Evolutionary conservation across 2,888 invertebrate species (phyloP), one percentile per base, ranked within the genome.

Genomic region (Theretra japonica): DNA sequence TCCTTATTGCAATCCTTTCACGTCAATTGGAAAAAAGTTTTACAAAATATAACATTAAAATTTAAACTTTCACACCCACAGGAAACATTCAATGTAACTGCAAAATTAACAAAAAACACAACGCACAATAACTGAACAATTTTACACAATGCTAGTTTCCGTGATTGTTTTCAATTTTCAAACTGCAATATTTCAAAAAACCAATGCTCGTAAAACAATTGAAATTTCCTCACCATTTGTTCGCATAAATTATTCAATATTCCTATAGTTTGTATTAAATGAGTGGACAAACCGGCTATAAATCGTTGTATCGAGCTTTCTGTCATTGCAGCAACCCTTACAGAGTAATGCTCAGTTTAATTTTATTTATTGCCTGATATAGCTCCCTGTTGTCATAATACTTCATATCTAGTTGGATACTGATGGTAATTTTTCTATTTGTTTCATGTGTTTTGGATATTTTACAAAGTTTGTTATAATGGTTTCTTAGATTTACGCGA

Each of bases 151-250:
- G 23, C 48, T 65, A 41, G 41, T 65, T 65, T 65, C 60, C 73
- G 21, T 70, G 60, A 73, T 75, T 69, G 72, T 75, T 77, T 76
- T 70, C 68, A 70, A 68, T 69, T 69, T 59, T 30, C 58, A 72
- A 62, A 62, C 56, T 28, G 41, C n/a, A 62, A 58, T 53, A 65
- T 65, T 62, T 65, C 70, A 71, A 65, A 71, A 65, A 71, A 71
- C 53, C 81, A 83, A 80, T 56, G 56, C 65, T 53, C 33, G 70
- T 56, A 56, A 71, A 57, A 71, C 70, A 71, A 65, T 62, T 65
- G 70, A 71, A 79, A 81, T 85, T 87, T 86, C 83, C 86, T 75
- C 79, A 72, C 80, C 84, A 86, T 88, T 88, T 82, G 80, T 77
- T 81, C 77, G 73, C 79, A 76, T 70, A 74, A 75, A 73, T 73